Evolutionary conservation across 2,797 vertebrate genomes (phyloP).

Genomic region (Rhincodon typus): DNA sequence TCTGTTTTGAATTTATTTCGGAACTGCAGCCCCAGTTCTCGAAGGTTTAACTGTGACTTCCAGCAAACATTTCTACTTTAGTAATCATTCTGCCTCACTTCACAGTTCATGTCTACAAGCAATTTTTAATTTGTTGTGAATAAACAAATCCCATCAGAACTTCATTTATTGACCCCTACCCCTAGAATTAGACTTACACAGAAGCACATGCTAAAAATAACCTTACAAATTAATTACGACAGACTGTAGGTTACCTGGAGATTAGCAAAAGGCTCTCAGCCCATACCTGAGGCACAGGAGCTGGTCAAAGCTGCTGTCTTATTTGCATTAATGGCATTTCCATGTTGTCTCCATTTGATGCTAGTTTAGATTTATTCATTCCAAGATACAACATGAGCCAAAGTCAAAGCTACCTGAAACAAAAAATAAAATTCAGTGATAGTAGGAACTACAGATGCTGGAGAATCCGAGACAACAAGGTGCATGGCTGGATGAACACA

Average conservation of each 20-base stretch:
- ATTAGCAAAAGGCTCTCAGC: conserved; percentile 10
- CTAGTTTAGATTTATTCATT: background rate
- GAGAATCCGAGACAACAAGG: too few relatives aligned
- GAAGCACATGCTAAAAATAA: background rate
- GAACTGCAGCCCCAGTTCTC: background rate
- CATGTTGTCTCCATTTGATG: background rate
- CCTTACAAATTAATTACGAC: background rate
- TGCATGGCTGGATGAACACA: too few relatives aligned
- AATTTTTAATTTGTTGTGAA: conserved; percentile 6
- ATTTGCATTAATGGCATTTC: background rate
- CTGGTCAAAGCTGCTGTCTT: background rate
- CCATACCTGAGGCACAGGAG: background rate
- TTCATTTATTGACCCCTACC: background rate
- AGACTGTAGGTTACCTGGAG: conserved; percentile 16
- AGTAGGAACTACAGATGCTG: too few relatives aligned
- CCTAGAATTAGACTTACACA: background rate
- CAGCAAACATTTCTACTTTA: background rate
- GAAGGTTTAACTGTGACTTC: background rate
- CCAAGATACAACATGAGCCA: background rate
- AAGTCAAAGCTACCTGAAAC: background rate
- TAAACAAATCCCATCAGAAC: background rate
- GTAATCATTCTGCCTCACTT: background rate
- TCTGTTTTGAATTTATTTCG: background rate
- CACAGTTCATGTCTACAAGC: background rate
- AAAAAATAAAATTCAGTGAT: background rate